These are phyloP conservation scores for Lepidurus packardi DNA, from an alignment of 1,140 invertebrate species.

Conservation along the genomic window DNA sequence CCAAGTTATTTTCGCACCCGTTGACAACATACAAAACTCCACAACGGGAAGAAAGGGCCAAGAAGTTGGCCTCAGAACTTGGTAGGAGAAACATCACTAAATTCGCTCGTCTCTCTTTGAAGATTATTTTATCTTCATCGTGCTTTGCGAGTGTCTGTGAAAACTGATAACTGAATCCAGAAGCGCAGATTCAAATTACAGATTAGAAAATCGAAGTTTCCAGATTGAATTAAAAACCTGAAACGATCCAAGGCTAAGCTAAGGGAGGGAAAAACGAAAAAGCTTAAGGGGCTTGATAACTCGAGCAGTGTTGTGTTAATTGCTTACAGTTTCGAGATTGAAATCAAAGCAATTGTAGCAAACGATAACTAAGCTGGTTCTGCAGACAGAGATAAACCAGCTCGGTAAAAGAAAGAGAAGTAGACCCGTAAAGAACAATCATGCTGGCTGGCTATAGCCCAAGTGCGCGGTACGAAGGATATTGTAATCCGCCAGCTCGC, in stretches of 20 bases:
- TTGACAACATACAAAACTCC: background rate
- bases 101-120: too few species aligned
- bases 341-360: background rate
- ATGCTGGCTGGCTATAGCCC: background rate
- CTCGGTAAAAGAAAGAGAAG: too few species aligned
- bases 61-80: background rate
- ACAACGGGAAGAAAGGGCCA: background rate
- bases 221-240: background rate
- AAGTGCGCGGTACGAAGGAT: constrained; percentile 5
- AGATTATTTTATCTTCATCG: too few species aligned
- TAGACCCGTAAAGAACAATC: background rate
- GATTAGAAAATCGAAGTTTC: background rate
- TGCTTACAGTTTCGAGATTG: background rate
- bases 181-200: background rate
- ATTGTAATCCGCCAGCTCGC: background rate
- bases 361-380: too few species aligned
- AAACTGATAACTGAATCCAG: too few species aligned
- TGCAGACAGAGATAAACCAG: too few species aligned
- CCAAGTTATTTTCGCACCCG: constrained; percentile 7
- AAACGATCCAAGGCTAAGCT: background rate
- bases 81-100: background rate
- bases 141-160: too few species aligned
- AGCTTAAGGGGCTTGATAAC: background rate
- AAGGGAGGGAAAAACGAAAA: background rate
- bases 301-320: too few species aligned